Evolutionary conservation across 2,888 invertebrate genomes (phyloP).

Genomic region (Sphaeridia pumilis): DNA sequence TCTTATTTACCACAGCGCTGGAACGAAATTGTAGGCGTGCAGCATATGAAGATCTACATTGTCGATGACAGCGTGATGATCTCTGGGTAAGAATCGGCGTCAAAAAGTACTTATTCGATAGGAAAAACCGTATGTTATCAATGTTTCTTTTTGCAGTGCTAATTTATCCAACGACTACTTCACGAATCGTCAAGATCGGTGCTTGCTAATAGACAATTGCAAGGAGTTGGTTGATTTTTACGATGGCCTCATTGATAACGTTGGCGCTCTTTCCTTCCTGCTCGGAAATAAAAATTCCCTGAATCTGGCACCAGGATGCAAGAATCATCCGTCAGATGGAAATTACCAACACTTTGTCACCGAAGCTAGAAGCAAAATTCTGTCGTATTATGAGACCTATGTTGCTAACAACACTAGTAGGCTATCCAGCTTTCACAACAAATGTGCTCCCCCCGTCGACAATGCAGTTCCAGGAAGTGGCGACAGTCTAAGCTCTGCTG

Average conservation of each 20-base stretch:
- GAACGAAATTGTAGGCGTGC: slow-evolving; percentile 87
- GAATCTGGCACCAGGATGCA: slow-evolving; percentile 45
- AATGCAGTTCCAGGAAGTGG: too few relatives aligned
- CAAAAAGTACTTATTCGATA: too few relatives aligned
- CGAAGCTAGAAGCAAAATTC: slow-evolving; percentile 41
- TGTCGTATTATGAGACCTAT: slow-evolving; percentile 30
- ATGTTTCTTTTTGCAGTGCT: slow-evolving; percentile 52
- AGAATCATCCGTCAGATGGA: slow-evolving; percentile 54
- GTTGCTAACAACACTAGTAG: slow-evolving; percentile 14
- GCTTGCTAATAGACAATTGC: slow-evolving; percentile 71
- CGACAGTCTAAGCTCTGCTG: not conserved
- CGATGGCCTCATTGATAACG: slow-evolving; percentile 56
- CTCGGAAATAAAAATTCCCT: slow-evolving; percentile 42
- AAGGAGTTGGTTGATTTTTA: slow-evolving; percentile 69
- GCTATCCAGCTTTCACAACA: slow-evolving; percentile 16
- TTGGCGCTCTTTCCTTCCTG: slow-evolving; percentile 51
- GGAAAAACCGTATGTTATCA: too few relatives aligned
- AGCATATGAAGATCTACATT: slow-evolving; percentile 96
- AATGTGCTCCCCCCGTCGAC: too few relatives aligned
- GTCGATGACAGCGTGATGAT: slow-evolving; percentile 88
- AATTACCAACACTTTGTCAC: slow-evolving; percentile 46
- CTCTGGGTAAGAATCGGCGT: slow-evolving; percentile 65
- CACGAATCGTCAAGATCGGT: slow-evolving; percentile 91
- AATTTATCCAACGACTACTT: slow-evolving; percentile 97
- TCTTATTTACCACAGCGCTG: slow-evolving; percentile 69